Conservation (phyloP, 2,888 invertebrate species). For the Nowickia ferox region DNA sequence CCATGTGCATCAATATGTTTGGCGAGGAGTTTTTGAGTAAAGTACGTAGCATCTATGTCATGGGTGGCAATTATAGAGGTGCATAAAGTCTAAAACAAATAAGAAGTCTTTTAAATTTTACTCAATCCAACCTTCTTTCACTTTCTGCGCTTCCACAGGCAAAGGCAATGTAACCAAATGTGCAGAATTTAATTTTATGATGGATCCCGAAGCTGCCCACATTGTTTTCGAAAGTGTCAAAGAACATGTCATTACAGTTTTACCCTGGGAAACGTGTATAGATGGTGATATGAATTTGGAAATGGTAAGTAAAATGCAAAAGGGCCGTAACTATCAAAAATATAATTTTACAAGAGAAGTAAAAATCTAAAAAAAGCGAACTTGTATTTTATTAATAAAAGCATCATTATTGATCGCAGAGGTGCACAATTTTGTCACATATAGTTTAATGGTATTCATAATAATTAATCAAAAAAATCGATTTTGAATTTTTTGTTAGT, state of each 20-base stretch:
- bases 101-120: background rate
- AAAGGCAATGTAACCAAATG: conserved; percentile 85
- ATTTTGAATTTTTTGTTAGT: no score
- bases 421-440: no score
- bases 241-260: conserved; percentile 84
- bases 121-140: background rate
- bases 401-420: no score
- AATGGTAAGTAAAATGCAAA: conserved; percentile 75
- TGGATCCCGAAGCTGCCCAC: conserved; percentile 90
- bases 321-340: no score
- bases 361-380: no score
- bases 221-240: conserved; percentile 85
- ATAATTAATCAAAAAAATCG: no score
- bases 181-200: conserved; percentile 90
- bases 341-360: no score
- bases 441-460: no score
- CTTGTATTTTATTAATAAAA: no score
- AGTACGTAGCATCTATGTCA: conserved; percentile 88
- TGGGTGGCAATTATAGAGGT: conserved; percentile 92
- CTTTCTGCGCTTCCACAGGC: conserved; percentile 81
- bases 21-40: conserved; percentile 84
- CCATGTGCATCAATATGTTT: conserved; percentile 88
- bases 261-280: conserved; percentile 88
- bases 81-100: conserved; percentile 63
- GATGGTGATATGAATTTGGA: conserved; percentile 76